phyloP scores from a whole-genome alignment of 1,140 invertebrate species.

The Drosophila simulans region DNA sequence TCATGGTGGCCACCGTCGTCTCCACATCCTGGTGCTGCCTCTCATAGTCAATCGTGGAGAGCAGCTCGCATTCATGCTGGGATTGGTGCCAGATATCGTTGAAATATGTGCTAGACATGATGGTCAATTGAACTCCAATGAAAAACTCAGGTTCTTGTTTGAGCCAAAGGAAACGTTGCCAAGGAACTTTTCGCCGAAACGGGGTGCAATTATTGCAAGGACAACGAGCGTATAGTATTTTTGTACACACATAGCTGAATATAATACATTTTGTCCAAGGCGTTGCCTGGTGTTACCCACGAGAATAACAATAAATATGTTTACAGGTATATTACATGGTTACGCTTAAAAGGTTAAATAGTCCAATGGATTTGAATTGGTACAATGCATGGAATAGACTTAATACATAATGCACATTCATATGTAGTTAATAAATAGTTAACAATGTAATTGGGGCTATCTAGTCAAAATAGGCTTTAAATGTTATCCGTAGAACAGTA shows the following conservation, averaged over 20 bases:
- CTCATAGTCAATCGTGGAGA: constrained; percentile 87
- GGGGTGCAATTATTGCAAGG: neutral
- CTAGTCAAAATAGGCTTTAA: constrained; percentile 33
- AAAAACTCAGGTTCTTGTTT: neutral
- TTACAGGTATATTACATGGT: constrained; percentile 34
- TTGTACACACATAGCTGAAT: neutral
- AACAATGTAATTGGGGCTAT: constrained; percentile 50
- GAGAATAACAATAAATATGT: constrained; percentile 21
- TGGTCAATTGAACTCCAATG: neutral
- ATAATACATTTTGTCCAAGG: constrained; percentile 18
- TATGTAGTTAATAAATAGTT: constrained; percentile 69
- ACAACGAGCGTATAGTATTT: neutral
- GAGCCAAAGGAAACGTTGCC: constrained; percentile 15
- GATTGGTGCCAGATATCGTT: constrained; percentile 88
- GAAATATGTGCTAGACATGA: constrained; percentile 91
- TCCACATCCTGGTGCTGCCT: constrained; percentile 86
- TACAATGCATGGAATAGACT: constrained; percentile 25
- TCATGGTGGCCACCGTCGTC: constrained; percentile 70
- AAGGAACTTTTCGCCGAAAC: neutral
- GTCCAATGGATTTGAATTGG: constrained; percentile 8
- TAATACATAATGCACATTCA: constrained; percentile 33
- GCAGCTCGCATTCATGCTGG: constrained; percentile 87
- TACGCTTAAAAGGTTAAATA: neutral
- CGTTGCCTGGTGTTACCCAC: constrained; percentile 4
- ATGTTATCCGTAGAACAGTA: constrained; percentile 79